Evolutionary conservation across 2,888 invertebrate species (phyloP), one percentile per base, ranked within the genome.

Genomic region (Dusona sp.): DNA sequence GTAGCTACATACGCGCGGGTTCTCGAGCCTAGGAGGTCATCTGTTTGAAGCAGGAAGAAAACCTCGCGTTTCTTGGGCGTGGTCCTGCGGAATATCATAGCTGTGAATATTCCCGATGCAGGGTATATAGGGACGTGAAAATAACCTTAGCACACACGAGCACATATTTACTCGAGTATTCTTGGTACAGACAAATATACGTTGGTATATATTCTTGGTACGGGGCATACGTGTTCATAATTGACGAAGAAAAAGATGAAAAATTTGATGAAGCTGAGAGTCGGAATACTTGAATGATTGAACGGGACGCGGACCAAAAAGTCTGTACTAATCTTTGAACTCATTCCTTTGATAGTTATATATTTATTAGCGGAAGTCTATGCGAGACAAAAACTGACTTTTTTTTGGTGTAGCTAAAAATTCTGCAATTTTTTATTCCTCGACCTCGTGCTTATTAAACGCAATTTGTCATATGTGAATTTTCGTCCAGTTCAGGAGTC

Each of bases 1-100:
- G 78, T 84, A 79, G 83, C 73, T 61, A 22, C 11, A 33, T 33
- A 33, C 7, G 36, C 25, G 22, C 45, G 70, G 45, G 61, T 61
- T 29, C n/a, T 81, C 70, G 64, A 65, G 64, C 70, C 70, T 77
- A 77, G 79, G 70, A 79, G 86, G 86, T 87, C 84, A 82, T 81
- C 81, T 29, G 33, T 83, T 82, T 79, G 65, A 79, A 68, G 79
- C 75, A 84, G 82, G 84, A 84, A 87, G 86, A 87, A 84, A 84
- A 42, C 79, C 74, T 70, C 64, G 80, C 45, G 75, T 74, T 79
- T 70, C 79, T 82, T 84, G 84, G 86, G 86, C 84, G 86, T 87
- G 86, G 86, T 82, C 54, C 78, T 25, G 68, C n/a, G 29, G 72
- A 78, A 79, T 72, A 51, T 68, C 72, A 79, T 45, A 72, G 51